These are phyloP conservation scores for Agrotis ipsilon DNA, from an alignment of 2,888 invertebrate species.

Conservation along the genomic window DNA sequence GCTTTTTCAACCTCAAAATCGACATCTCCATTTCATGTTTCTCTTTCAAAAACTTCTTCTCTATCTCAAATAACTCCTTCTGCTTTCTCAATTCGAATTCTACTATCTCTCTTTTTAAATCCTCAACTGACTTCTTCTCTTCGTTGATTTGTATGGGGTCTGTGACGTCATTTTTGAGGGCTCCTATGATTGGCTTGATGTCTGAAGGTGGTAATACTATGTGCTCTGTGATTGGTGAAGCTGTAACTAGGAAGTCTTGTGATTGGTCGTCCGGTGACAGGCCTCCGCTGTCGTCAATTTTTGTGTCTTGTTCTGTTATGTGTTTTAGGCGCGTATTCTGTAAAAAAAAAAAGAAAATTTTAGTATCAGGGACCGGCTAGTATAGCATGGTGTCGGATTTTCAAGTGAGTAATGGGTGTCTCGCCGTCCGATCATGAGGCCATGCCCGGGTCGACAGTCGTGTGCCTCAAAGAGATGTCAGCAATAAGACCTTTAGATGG, in stretches of 20 bases:
- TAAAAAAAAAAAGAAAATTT: not conserved
- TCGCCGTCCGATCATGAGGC: too few species aligned
- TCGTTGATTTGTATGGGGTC: slow-evolving; percentile 57
- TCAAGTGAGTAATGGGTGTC: too few species aligned
- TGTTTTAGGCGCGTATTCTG: slow-evolving; percentile 44
- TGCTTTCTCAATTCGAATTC: slow-evolving; percentile 66
- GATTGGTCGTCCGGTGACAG: slow-evolving; percentile 30
- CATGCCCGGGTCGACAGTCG: too few species aligned
- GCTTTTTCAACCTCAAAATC: slow-evolving; percentile 61
- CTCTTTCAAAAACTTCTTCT: slow-evolving; percentile 60
- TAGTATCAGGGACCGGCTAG: not conserved
- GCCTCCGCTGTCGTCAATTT: slow-evolving; percentile 53
- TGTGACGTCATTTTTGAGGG: slow-evolving; percentile 17
- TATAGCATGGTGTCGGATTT: not conserved
- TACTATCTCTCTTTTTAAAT: slow-evolving; percentile 59
- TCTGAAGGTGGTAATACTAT: slow-evolving; percentile 44
- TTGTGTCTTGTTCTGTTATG: slow-evolving; percentile 34
- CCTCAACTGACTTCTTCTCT: slow-evolving; percentile 53
- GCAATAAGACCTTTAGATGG: too few species aligned
- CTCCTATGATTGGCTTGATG: slow-evolving; percentile 50
- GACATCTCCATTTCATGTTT: slow-evolving; percentile 66
- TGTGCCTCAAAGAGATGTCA: too few species aligned
- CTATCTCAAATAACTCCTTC: slow-evolving; percentile 66
- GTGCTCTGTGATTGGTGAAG: slow-evolving; percentile 46
- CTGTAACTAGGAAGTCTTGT: slow-evolving; percentile 36